Percentiles rank a stretch among this genome's conserved stretches.
Conservation (phyloP, 2,888 invertebrate species). For the Odontothrips loti region DNA sequence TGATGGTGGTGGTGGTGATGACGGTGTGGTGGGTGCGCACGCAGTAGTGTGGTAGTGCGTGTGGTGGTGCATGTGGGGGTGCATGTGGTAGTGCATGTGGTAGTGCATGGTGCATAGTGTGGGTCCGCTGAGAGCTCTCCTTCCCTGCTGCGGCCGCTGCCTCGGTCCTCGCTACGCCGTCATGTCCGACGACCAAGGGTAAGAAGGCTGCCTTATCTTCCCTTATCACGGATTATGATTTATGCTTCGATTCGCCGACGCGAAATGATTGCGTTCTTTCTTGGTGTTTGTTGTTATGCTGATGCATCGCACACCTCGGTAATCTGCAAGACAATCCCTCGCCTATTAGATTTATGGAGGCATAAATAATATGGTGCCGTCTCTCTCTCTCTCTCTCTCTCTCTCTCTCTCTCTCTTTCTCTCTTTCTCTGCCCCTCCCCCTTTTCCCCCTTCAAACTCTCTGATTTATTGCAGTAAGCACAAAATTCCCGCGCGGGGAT, state of each 20-base stretch:
- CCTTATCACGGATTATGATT: not conserved
- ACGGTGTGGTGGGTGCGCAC: not conserved
- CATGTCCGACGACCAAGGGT: not conserved
- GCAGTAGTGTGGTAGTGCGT: not conserved
- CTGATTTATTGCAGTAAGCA: not conserved
- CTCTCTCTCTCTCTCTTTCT: not conserved
- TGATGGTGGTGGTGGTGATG: not conserved
- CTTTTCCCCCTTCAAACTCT: not conserved
- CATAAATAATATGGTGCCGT: not conserved
- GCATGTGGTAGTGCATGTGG: too few species aligned
- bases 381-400: not conserved
- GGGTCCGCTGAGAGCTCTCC: not conserved
- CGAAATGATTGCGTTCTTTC: too few species aligned
- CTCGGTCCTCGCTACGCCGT: not conserved
- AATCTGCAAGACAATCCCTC: too few species aligned
- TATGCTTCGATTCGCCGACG: not conserved
- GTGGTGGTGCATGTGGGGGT: too few species aligned
- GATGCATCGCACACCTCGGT: not conserved
- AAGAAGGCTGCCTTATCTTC: not conserved
- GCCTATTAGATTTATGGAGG: slow-evolving; percentile 5
- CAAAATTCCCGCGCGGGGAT: too few species aligned
- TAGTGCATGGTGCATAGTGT: not conserved
- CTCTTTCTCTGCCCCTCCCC: not conserved
- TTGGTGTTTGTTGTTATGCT: not conserved
- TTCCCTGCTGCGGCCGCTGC: too few species aligned